Percentiles rank a stretch among this genome's conserved stretches.
phyloP scores from a whole-genome alignment of 2,797 vertebrate genomes.

The Orientallactaga sibirica region DNA sequence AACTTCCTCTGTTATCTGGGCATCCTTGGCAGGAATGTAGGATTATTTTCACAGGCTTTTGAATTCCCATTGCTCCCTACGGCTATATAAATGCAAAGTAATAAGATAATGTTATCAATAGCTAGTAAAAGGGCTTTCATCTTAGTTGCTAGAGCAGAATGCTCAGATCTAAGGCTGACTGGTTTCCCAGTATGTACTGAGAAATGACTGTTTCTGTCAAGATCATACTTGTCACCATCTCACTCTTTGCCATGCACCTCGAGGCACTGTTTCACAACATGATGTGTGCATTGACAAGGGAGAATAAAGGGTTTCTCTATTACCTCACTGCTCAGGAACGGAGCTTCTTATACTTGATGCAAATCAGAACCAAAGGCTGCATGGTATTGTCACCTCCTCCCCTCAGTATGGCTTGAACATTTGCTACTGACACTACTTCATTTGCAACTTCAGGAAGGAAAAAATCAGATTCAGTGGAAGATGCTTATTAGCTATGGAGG shows the following conservation, averaged over 20 bases:
- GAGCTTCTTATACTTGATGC: neutral
- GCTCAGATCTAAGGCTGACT: neutral
- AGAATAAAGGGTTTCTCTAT: neutral
- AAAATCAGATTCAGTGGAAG: neutral
- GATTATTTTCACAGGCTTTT: constrained; percentile 59
- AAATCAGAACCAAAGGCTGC: neutral
- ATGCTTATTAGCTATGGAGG: neutral
- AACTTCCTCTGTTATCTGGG: neutral
- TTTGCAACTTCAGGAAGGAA: neutral
- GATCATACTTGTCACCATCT: neutral
- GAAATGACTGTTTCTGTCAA: neutral
- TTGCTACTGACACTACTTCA: neutral
- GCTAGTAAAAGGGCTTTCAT: neutral
- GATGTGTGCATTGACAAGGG: neutral
- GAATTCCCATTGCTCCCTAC: constrained; percentile 25
- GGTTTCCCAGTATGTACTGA: neutral
- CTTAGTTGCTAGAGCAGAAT: constrained; percentile 35
- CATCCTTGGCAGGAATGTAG: constrained; percentile 27
- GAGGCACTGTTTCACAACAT: neutral
- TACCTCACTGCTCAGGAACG: neutral
- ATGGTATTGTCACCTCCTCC: neutral
- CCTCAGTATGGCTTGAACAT: neutral
- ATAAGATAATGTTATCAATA: constrained; percentile 36
- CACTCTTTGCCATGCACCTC: neutral
- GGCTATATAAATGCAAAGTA: constrained; percentile 65